A percentile compares a stretch with the other conserved stretches of the same genome.
Evolutionary conservation across 1,140 invertebrate genomes (phyloP).

Genomic region (Ceratina japonica): DNA sequence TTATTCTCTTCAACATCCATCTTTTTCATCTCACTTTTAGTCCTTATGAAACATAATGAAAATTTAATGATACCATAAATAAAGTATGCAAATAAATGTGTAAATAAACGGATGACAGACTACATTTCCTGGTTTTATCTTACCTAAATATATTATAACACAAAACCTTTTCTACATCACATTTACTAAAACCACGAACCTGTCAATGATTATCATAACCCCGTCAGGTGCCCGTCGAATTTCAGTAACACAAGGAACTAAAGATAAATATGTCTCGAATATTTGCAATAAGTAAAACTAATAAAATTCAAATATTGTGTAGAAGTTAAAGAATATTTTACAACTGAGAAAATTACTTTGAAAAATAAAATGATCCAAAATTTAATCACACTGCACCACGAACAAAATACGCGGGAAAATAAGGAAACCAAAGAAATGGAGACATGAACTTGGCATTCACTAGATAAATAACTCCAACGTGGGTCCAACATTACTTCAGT

Average conservation of each 20-base stretch:
- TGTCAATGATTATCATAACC: conserved; percentile 57
- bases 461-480: background rate
- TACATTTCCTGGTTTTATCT: background rate
- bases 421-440: conserved; percentile 22
- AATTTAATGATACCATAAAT: background rate
- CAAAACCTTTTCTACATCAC: conserved; percentile 11
- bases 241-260: background rate
- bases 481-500: too few species aligned
- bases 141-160: conserved; percentile 5
- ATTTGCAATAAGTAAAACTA: background rate
- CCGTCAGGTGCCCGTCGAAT: conserved; percentile 18
- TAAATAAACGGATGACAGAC: conserved; percentile 10
- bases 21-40: conserved; percentile 47
- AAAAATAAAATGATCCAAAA: background rate
- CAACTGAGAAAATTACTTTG: conserved; percentile 18
- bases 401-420: conserved; percentile 74
- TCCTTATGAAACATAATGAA: conserved; percentile 5
- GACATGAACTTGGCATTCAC: conserved; percentile 1
- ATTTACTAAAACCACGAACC: conserved; percentile 17
- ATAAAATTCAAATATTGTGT: background rate
- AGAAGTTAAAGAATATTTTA: conserved; percentile 24
- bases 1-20: conserved; percentile 55
- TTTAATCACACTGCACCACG: conserved; percentile 15
- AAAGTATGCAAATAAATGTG: background rate
- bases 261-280: background rate